phyloP scores from a whole-genome alignment of 2,113 vertebrate species.

The Cavia aperea region DNA sequence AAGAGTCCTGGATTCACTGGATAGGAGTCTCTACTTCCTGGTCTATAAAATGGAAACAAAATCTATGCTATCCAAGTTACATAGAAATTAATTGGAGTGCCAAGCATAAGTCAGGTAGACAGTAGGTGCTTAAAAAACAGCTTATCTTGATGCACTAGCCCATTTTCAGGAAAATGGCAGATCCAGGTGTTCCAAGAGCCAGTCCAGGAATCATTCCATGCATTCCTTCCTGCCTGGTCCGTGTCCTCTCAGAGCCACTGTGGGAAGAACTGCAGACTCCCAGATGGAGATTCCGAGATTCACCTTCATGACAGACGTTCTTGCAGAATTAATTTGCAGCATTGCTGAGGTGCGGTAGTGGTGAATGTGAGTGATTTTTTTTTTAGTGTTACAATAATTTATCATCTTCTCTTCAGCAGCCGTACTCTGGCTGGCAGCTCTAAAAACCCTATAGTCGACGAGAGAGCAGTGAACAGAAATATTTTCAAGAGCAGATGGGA shows the following conservation, averaged over 20 bases:
- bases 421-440: constrained; percentile 72
- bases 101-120: neutral
- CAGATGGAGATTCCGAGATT: constrained; percentile 49
- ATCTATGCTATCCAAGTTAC: neutral
- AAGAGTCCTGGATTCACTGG: neutral
- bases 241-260: neutral
- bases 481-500: constrained; percentile 80
- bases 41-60: neutral
- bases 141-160: neutral
- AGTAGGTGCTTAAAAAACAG: neutral
- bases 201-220: neutral
- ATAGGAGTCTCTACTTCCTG: neutral
- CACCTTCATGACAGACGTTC: constrained; percentile 64
- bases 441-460: constrained; percentile 72
- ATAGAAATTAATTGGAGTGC: neutral
- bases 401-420: constrained; percentile 72
- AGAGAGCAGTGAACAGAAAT: constrained; percentile 77
- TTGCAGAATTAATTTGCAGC: constrained; percentile 67
- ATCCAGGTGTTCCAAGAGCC: neutral
- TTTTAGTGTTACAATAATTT: constrained; percentile 74
- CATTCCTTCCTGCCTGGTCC: neutral
- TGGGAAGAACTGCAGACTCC: constrained; percentile 46
- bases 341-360: constrained; percentile 56
- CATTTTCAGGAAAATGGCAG: constrained; percentile 12
- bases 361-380: constrained; percentile 66